Percentiles rank a stretch among this genome's conserved stretches.
Evolutionary conservation across 2,113 vertebrate genomes (phyloP).

Genomic region (Archilochus colubris): DNA sequence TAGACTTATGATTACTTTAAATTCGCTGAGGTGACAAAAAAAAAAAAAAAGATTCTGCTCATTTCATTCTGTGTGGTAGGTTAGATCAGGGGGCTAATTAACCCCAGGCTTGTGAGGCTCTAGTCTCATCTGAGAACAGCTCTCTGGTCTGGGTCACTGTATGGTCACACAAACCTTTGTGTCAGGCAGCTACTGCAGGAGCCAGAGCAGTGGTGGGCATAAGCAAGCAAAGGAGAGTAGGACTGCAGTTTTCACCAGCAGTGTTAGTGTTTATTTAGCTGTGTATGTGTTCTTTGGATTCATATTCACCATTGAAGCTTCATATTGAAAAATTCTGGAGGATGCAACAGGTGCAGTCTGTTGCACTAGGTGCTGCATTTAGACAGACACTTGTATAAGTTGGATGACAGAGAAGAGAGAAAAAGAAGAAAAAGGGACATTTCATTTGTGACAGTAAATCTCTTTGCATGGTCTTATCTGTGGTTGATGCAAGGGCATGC

Average conservation of each 20-base stretch:
- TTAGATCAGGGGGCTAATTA: neutral
- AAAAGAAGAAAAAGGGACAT: neutral
- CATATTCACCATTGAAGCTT: neutral
- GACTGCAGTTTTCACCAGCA: neutral
- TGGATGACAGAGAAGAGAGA: neutral
- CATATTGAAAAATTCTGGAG: neutral
- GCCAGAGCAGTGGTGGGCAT: accelerated
- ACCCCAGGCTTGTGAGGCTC: neutral
- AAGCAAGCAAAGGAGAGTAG: neutral
- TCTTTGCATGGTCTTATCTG: accelerated
- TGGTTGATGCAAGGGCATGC: neutral
- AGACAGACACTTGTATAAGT: neutral
- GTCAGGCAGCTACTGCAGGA: accelerated
- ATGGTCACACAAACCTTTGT: accelerated
- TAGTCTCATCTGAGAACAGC: neutral
- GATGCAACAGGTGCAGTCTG: neutral
- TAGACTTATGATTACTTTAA: neutral
- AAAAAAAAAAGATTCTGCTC: too few relatives aligned
- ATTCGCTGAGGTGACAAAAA: neutral
- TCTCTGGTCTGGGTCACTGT: accelerated
- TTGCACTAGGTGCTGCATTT: accelerated
- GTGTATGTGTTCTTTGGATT: neutral
- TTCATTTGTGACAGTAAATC: neutral
- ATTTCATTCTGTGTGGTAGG: accelerated
- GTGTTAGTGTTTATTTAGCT: neutral